Percentiles rank a stretch among this genome's conserved stretches.
Evolutionary conservation across 2,888 invertebrate genomes (phyloP).

Genomic region (Aleiodes alternator): DNA sequence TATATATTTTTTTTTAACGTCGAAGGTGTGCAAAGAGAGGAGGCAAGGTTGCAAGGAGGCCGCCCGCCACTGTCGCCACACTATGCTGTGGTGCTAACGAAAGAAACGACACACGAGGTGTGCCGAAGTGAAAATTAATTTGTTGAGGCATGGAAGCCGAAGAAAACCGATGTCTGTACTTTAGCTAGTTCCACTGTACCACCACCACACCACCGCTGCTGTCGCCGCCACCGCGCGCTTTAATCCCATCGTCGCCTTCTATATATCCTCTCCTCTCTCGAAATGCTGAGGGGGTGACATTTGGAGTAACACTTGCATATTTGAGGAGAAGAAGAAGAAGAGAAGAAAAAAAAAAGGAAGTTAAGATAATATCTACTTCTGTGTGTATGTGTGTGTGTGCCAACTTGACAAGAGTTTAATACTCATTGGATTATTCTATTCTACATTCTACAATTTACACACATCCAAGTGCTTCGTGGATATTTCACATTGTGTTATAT

Average conservation of each 20-base stretch:
- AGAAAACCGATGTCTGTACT: no score
- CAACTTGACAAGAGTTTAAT: slow-evolving; percentile 30
- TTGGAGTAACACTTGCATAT: slow-evolving; percentile 55
- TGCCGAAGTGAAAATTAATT: no score
- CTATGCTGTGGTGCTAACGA: no score
- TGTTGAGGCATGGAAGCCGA: no score
- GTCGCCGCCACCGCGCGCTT: slow-evolving; percentile 54
- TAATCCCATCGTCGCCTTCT: slow-evolving; percentile 42
- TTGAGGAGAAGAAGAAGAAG: background rate
- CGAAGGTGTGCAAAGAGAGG: slow-evolving; percentile 28
- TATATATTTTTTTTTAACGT: slow-evolving; percentile 14
- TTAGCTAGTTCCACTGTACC: no score
- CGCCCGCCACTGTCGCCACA: slow-evolving; percentile 49
- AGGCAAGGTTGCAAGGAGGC: slow-evolving; percentile 44
- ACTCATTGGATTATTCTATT: background rate
- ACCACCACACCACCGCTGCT: no score
- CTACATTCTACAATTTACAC: background rate
- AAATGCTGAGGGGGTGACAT: slow-evolving; percentile 61
- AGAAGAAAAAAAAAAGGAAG: background rate
- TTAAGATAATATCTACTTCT: slow-evolving; percentile 39
- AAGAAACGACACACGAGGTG: no score
- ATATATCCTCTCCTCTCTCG: slow-evolving; percentile 51
- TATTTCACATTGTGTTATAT: background rate
- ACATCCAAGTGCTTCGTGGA: background rate
- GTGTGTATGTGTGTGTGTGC: slow-evolving; percentile 40